A percentile compares a stretch with the other conserved stretches of the same genome.
Evolutionary conservation across 2,888 invertebrate species (phyloP).

Genomic region (Limnephilus auricula): DNA sequence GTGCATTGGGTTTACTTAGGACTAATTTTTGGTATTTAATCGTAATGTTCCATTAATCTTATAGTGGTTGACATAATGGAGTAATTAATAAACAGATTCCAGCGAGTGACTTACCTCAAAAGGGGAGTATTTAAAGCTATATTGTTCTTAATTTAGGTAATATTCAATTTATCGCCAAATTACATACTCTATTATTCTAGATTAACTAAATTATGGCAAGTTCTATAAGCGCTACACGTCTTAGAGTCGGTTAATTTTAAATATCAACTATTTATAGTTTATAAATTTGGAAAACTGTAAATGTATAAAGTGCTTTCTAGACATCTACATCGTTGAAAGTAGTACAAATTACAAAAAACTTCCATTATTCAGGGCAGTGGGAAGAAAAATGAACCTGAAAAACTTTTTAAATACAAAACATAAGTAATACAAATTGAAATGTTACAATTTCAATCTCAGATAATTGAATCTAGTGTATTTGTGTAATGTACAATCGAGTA

Average conservation of each 20-base stretch:
- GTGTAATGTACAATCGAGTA: too few relatives aligned
- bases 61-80: background rate
- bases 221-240: slow-evolving; percentile 51
- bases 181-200: background rate
- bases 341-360: background rate
- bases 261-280: slow-evolving; percentile 33
- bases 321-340: background rate
- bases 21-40: slow-evolving; percentile 39
- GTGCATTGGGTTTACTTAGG: background rate
- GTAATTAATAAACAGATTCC: slow-evolving; percentile 18
- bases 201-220: slow-evolving; percentile 50
- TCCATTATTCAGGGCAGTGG: background rate
- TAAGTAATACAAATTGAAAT: background rate
- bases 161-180: background rate
- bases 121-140: slow-evolving; percentile 50
- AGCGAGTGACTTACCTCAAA: slow-evolving; percentile 30
- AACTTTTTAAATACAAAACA: too few relatives aligned
- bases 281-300: slow-evolving; percentile 61
- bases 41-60: background rate
- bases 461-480: background rate
- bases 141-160: slow-evolving; percentile 12
- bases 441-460: background rate
- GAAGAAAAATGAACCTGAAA: background rate
- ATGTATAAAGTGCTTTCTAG: slow-evolving; percentile 59
- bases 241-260: background rate